Percentiles rank a stretch among this genome's conserved stretches.
These are phyloP conservation scores for Erithacus rubecula DNA, from an alignment of 2,797 vertebrate genomes.

Conservation along the genomic window DNA sequence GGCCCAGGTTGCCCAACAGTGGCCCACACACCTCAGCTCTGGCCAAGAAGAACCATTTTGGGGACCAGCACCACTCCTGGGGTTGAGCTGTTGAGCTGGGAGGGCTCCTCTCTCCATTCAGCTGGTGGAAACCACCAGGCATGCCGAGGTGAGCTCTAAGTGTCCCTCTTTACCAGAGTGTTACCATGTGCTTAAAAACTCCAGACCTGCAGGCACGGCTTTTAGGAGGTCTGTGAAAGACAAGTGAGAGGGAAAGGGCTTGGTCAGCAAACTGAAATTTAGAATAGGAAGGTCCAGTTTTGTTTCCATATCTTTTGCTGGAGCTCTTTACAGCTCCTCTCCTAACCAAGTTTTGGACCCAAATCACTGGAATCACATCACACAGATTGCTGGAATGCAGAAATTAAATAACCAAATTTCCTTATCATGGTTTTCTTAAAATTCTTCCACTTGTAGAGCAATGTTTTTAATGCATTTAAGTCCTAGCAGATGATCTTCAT, in stretches of 20 bases:
- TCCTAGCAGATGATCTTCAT: neutral
- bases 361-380: conserved; percentile 11
- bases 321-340: neutral
- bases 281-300: neutral
- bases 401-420: neutral
- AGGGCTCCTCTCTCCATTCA: neutral
- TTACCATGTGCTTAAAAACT: neutral
- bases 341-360: neutral
- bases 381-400: conserved; percentile 20
- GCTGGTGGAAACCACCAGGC: neutral
- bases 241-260: neutral
- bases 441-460: neutral
- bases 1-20: neutral
- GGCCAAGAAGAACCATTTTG: neutral
- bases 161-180: neutral
- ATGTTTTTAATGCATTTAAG: neutral
- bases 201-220: neutral
- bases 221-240: neutral
- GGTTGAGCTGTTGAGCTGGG: neutral
- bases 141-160: neutral
- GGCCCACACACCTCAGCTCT: neutral
- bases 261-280: neutral
- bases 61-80: neutral
- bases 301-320: neutral
- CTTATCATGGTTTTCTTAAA: neutral